A percentile compares a stretch with the other conserved stretches of the same genome.
phyloP scores from a whole-genome alignment of 2,888 invertebrate species.

The Conops quadrifasciatus region DNA sequence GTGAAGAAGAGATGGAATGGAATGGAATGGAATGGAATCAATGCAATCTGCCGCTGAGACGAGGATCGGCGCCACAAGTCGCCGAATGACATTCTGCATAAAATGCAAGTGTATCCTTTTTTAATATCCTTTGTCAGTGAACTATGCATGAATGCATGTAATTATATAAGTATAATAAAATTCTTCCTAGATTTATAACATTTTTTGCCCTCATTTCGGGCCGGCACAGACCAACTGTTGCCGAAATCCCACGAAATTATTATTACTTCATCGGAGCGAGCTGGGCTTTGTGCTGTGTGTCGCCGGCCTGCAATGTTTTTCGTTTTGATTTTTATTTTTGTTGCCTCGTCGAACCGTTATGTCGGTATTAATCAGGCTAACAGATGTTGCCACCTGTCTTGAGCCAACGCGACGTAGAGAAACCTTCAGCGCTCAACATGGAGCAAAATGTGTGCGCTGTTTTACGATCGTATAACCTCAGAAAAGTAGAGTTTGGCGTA shows the following conservation, averaged over 20 bases:
- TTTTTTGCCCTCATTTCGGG: background rate
- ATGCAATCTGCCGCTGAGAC: no score
- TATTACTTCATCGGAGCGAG: slow-evolving; percentile 24
- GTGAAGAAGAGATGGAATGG: background rate
- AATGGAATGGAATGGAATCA: background rate
- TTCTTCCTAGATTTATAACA: background rate
- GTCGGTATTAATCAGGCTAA: slow-evolving; percentile 27
- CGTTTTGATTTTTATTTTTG: background rate
- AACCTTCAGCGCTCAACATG: background rate
- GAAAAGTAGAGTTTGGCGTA: no score
- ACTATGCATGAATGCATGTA: background rate
- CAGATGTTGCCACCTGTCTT: slow-evolving; percentile 31
- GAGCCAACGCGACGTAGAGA: background rate
- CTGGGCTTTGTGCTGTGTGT: slow-evolving; percentile 29
- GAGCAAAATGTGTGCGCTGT: no score
- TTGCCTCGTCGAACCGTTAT: slow-evolving; percentile 24
- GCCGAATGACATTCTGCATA: background rate
- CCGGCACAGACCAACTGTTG: slow-evolving; percentile 8
- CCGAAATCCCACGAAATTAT: slow-evolving; percentile 21
- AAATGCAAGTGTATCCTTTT: background rate
- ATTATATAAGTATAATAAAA: background rate
- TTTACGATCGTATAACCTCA: no score
- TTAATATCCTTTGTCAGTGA: background rate
- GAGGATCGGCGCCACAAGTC: no score
- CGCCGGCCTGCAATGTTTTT: slow-evolving; percentile 18